phyloP scores from a whole-genome alignment of 2,888 invertebrate genomes.

The Apamea crenata region DNA sequence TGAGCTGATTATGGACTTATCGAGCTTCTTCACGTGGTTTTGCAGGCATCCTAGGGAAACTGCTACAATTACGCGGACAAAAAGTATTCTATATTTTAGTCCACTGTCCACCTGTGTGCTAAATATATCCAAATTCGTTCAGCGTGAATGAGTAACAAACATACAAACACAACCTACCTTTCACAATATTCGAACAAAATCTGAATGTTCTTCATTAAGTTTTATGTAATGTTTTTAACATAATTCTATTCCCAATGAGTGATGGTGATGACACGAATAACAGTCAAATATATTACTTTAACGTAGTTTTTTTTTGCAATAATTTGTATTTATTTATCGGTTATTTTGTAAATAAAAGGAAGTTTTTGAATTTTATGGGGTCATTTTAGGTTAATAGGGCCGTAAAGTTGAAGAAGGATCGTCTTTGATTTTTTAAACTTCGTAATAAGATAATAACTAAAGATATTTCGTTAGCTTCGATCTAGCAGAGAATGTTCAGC shows the following conservation, averaged over 20 bases:
- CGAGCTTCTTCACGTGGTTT: no score
- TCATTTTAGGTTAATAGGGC: neutral
- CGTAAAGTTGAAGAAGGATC: slow-evolving; percentile 6
- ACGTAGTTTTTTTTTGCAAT: neutral
- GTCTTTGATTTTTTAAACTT: neutral
- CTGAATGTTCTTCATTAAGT: slow-evolving; percentile 2
- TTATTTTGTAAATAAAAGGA: slow-evolving; percentile 13
- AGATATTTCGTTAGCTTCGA: neutral
- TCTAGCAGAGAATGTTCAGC: neutral
- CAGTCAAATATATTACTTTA: slow-evolving; percentile 1
- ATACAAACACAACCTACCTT: neutral
- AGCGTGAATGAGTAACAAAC: neutral
- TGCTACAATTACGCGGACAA: neutral
- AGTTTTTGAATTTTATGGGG: slow-evolving; percentile 11
- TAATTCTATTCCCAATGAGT: slow-evolving; percentile 6
- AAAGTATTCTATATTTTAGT: neutral
- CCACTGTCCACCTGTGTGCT: no score
- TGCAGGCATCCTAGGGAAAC: no score
- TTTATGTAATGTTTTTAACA: slow-evolving; percentile 16
- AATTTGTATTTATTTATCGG: slow-evolving; percentile 20
- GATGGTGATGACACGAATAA: slow-evolving; percentile 26
- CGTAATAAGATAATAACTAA: neutral
- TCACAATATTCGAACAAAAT: neutral
- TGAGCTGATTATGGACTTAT: no score
- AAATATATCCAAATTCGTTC: neutral